Percentiles rank a stretch among this genome's conserved stretches.
phyloP scores from a whole-genome alignment of 2,888 invertebrate species.

The Hyles lineata region DNA sequence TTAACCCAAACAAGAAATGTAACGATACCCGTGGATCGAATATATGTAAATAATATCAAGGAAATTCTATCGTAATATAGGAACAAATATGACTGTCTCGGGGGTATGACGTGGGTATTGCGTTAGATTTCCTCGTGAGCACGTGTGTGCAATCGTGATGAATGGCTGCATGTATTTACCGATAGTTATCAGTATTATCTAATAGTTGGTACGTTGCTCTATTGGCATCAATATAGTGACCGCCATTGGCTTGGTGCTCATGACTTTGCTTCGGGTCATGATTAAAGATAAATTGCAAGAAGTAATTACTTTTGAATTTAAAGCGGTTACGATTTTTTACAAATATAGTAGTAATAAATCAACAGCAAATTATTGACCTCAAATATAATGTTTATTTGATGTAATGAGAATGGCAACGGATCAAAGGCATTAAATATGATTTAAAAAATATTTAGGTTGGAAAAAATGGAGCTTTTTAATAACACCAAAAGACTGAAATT shows the following conservation, averaged over 20 bases:
- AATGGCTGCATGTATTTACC: constrained; percentile 26
- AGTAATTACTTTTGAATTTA: background rate
- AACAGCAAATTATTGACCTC: too few relatives aligned
- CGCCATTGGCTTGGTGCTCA: background rate
- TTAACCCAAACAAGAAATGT: too few relatives aligned
- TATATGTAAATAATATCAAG: background rate
- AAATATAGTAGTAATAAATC: too few relatives aligned
- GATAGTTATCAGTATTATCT: constrained; percentile 22
- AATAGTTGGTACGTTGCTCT: constrained; percentile 14
- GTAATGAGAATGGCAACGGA: too few relatives aligned
- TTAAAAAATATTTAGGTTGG: too few relatives aligned
- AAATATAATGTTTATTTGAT: too few relatives aligned
- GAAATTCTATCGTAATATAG: background rate
- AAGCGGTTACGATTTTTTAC: background rate
- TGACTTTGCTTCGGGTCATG: background rate
- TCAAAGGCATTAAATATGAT: too few relatives aligned
- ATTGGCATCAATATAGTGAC: constrained; percentile 8
- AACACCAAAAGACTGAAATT: too few relatives aligned
- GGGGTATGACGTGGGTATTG: background rate
- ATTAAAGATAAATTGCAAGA: background rate
- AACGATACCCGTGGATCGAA: too few relatives aligned
- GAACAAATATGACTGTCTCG: background rate
- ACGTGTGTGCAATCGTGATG: constrained; percentile 23
- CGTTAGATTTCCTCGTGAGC: constrained; percentile 17
- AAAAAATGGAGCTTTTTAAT: too few relatives aligned